Evolutionary conservation across 2,113 vertebrate genomes (phyloP).

Genomic region (Semnornis frantzii): DNA sequence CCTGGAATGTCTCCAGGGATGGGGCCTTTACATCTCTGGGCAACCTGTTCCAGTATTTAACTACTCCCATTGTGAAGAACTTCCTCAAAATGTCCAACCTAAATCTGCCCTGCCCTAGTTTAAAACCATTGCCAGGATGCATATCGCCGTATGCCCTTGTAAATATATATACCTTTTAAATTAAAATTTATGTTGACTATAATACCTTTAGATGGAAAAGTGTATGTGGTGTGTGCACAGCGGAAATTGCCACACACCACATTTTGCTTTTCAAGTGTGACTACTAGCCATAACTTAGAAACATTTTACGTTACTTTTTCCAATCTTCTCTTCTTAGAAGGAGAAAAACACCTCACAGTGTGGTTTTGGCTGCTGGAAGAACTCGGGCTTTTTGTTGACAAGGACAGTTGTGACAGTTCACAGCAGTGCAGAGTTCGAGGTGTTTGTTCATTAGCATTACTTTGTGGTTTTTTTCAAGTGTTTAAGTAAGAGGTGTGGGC

Average conservation of each 20-base stretch:
- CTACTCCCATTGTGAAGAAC: no score
- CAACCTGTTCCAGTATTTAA: no score
- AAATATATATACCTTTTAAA: no score
- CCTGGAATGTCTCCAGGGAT: no score
- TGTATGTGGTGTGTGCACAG: no score
- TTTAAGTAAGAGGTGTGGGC: not conserved
- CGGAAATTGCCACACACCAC: not conserved
- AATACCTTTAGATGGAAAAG: not conserved
- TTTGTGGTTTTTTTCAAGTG: not conserved
- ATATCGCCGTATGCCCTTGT: no score
- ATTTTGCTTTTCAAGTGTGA: not conserved
- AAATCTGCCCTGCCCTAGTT: no score
- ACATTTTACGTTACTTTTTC: not conserved
- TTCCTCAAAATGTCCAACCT: no score
- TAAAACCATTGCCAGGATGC: no score
- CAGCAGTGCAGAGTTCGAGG: not conserved
- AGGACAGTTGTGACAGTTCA: not conserved
- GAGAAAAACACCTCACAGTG: accelerated
- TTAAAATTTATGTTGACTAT: no score
- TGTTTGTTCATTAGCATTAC: accelerated
- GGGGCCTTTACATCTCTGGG: no score
- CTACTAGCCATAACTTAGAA: not conserved
- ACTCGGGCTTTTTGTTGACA: accelerated
- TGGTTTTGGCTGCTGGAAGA: not conserved
- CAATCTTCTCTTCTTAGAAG: not conserved